Percentiles rank a stretch among this genome's conserved stretches.
Evolutionary conservation across 2,888 invertebrate species (phyloP).

Genomic region (Geophilus truncorum): DNA sequence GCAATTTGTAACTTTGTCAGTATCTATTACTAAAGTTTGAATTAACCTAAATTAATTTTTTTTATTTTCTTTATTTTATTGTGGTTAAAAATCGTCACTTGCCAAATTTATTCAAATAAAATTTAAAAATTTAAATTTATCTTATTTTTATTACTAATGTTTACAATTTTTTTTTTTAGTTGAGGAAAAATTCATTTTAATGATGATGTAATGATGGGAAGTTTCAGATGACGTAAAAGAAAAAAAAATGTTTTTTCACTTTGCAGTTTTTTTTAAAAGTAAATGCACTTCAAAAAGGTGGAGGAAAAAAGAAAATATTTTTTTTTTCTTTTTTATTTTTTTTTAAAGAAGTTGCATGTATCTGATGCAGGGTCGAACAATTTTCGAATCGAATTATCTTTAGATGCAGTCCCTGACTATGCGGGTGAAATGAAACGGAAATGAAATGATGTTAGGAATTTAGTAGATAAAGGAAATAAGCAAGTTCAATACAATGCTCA

Average conservation of each 20-base stretch:
- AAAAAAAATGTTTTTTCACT: not conserved
- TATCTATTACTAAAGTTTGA: too few relatives aligned
- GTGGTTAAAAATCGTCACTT: too few relatives aligned
- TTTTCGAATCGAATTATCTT: slow-evolving; percentile 25
- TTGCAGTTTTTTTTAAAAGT: not conserved
- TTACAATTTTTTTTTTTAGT: not conserved
- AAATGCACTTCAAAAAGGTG: not conserved
- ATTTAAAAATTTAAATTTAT: too few relatives aligned
- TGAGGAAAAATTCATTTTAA: not conserved
- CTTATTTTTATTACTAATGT: not conserved
- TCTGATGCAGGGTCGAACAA: not conserved
- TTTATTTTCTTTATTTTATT: too few relatives aligned
- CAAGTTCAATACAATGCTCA: not conserved
- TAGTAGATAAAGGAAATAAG: slow-evolving; percentile 27
- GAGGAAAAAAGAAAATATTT: not conserved
- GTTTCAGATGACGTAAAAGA: not conserved
- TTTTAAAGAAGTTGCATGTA: not conserved
- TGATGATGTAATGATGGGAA: not conserved
- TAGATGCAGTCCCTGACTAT: slow-evolving; percentile 7
- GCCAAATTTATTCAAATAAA: too few relatives aligned
- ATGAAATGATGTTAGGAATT: not conserved
- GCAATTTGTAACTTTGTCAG: not conserved
- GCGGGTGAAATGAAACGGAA: slow-evolving; percentile 24
- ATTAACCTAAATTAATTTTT: too few relatives aligned
- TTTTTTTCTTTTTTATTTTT: not conserved